Percentiles rank a stretch among this genome's conserved stretches.
Conservation (phyloP, 2,888 invertebrate species). For the Hanleya hanleyi region DNA sequence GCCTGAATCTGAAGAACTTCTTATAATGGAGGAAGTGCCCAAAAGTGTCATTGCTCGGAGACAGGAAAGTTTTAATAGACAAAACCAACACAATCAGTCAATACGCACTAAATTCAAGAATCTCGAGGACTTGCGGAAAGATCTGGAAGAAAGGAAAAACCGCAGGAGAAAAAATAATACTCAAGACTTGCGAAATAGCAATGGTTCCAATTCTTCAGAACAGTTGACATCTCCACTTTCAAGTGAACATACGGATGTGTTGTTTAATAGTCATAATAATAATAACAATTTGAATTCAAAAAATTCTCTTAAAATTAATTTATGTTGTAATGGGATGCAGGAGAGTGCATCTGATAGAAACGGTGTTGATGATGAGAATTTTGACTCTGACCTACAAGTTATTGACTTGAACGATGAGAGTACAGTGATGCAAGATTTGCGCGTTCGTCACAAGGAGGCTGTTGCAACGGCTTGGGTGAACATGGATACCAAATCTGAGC, state of each 20-base stretch:
- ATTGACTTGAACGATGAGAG: not conserved
- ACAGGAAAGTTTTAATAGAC: constrained; percentile 6
- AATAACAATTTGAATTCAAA: not conserved
- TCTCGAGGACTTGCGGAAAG: not conserved
- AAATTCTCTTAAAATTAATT: too few relatives aligned
- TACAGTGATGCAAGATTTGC: constrained; percentile 3
- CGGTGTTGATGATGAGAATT: not conserved
- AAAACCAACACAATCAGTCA: constrained; percentile 4
- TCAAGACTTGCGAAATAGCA: not conserved
- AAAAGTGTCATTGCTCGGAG: not conserved
- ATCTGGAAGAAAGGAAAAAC: not conserved
- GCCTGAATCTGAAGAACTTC: too few relatives aligned
- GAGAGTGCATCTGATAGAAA: not conserved
- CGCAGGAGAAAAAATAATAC: not conserved
- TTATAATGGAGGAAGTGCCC: not conserved
- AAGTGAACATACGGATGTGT: too few relatives aligned
- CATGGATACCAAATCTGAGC: not conserved
- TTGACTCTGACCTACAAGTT: not conserved
- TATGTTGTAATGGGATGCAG: not conserved
- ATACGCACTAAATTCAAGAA: not conserved
- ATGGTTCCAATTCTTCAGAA: not conserved
- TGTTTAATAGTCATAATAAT: not conserved
- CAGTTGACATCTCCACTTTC: not conserved
- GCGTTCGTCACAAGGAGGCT: not conserved
- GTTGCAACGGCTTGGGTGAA: not conserved